Percentiles rank a stretch among this genome's conserved stretches.
phyloP scores from a whole-genome alignment of 2,113 vertebrate species.

The Phalacrocorax brasilianus region DNA sequence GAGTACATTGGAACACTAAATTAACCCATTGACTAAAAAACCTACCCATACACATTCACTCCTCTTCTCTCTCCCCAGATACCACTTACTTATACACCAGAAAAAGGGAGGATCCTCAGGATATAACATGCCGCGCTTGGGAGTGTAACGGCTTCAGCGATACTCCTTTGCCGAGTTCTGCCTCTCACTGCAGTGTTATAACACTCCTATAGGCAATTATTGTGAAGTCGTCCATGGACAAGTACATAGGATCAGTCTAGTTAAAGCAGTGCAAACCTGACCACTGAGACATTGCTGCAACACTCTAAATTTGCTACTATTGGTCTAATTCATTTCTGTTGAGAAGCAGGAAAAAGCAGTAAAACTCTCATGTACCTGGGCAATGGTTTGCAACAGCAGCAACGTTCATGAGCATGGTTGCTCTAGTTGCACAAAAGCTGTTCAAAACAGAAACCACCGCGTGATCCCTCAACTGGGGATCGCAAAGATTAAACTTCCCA shows the following conservation, averaged over 20 bases:
- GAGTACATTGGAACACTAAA: neutral
- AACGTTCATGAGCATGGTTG: neutral
- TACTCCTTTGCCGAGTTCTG: neutral
- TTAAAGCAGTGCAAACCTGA: neutral
- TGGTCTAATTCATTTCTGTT: neutral
- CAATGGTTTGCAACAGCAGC: neutral
- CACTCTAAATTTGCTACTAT: neutral
- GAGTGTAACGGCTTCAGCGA: neutral
- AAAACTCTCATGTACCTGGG: neutral
- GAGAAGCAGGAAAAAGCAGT: neutral
- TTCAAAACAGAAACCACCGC: neutral
- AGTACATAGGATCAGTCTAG: neutral
- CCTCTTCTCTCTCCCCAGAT: neutral
- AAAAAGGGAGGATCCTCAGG: neutral
- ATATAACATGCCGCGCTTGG: neutral
- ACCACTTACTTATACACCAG: neutral
- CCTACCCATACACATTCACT: neutral
- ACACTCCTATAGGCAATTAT: neutral
- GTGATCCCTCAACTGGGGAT: neutral
- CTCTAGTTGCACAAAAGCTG: neutral
- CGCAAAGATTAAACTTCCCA: neutral
- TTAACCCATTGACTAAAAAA: neutral
- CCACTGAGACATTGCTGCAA: neutral
- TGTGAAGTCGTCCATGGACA: neutral
- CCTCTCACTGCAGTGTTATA: neutral